Evolutionary conservation across 2,113 vertebrate species (phyloP).

Genomic region (Prinia subflava): DNA sequence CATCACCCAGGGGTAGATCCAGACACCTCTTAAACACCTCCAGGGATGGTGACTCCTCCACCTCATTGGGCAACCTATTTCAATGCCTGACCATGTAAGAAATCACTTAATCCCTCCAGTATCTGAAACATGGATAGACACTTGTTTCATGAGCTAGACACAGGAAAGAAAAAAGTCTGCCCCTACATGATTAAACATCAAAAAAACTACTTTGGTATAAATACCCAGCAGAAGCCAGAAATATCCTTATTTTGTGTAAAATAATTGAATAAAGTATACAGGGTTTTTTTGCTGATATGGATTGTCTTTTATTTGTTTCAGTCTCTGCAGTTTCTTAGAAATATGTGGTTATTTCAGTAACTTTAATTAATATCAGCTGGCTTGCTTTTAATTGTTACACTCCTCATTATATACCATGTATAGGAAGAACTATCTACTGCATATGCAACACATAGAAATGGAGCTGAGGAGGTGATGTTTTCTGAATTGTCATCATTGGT

Average conservation of each 20-base stretch:
- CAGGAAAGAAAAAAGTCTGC: neutral
- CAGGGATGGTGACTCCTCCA: neutral
- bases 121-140: neutral
- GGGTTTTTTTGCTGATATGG: neutral
- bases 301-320: neutral
- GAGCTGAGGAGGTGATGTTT: neutral
- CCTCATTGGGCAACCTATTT: neutral
- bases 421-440: neutral
- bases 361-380: neutral
- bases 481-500: neutral
- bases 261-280: neutral
- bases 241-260: neutral
- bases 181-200: neutral
- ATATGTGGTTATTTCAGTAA: neutral
- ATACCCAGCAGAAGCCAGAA: neutral
- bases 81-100: neutral
- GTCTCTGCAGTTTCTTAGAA: neutral
- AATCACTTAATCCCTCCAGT: neutral
- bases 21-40: neutral
- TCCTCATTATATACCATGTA: accelerated
- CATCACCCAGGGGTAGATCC: neutral
- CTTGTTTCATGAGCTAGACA: neutral
- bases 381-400: neutral
- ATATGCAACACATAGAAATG: neutral
- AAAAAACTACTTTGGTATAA: neutral